These are phyloP conservation scores for Ia io DNA, from an alignment of 2,113 vertebrate species.

Conservation along the genomic window DNA sequence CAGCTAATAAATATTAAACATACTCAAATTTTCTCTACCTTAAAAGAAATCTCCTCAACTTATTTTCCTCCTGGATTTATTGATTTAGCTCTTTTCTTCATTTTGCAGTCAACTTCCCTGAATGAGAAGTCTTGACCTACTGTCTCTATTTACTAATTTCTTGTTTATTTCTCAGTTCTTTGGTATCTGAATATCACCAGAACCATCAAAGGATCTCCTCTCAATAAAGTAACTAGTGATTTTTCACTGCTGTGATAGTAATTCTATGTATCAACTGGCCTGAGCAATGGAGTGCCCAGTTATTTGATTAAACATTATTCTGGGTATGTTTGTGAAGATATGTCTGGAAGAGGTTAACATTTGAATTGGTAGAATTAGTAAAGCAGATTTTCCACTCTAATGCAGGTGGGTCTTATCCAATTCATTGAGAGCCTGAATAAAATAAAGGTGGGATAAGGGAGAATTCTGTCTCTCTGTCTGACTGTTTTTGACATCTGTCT, in stretches of 20 bases:
- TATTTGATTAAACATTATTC: neutral
- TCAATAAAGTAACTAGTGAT: neutral
- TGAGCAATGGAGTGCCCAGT: neutral
- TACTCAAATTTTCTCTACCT: neutral
- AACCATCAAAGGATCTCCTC: neutral
- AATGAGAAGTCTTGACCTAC: neutral
- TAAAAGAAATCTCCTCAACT: neutral
- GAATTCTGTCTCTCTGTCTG: neutral
- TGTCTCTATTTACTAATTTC: neutral
- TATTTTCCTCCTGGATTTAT: neutral
- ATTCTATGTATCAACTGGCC: neutral
- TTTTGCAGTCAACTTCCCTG: neutral
- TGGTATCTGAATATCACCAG: neutral
- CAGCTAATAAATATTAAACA: neutral
- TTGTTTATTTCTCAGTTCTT: neutral
- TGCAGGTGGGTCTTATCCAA: neutral
- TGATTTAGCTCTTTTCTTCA: neutral
- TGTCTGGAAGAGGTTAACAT: neutral
- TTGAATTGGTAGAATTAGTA: neutral
- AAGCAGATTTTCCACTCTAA: neutral
- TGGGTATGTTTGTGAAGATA: neutral
- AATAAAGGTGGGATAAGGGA: neutral
- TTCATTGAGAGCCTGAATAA: neutral
- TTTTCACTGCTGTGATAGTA: neutral
- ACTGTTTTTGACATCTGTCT: neutral